Base-by-base conservation (phyloP, 2,113 vertebrate species). In the Tinamus guttatus region DNA sequence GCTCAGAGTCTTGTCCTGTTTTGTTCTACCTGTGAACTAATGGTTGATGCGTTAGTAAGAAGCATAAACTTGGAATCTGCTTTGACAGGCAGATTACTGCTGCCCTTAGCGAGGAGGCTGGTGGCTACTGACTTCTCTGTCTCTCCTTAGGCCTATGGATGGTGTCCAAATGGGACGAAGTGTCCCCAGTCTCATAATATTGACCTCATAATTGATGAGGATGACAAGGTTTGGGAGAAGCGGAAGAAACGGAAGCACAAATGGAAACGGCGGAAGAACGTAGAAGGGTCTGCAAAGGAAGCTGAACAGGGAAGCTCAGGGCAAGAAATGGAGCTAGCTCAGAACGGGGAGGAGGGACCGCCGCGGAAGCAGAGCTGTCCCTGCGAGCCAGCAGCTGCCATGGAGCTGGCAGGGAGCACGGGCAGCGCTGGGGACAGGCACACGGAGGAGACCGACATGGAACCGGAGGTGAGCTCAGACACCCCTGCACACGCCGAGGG, bases 181-280 rank as follows among this genome's bases (percentile, higher is more conserved):
- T 99, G 99, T 96, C 94, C 97, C n/a, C 98, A 98, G 79, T 99
- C 99, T 54, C 99, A 99, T 10, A 98, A 99, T 93, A 99, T 99
- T 1, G 99, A 99, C 94, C 98, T 98, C 59, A 99, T 99, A 92
- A 98, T 99, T 74, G 98, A 98, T 25, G 98, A 98, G 68, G 99
- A 99, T 0, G 99, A 99, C 94, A 98, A 97, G 68, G 86, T 76
- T 25, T 97, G 93, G 45, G 97, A 98, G 43, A 99, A 98, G 90
- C 80, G 93, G 52, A 97, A 98, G 83, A 98, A 96, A 65, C 98
- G 98, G 63, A 98, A 98, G 64, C 98, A 98, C 59, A 99, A 96
- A 89, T 98, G 98, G 87, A 98, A 96, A 38, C 97, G 97, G 38
- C 97, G 93, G 65, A 99, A 98, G 96, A 98, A 97, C 30, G 38